phyloP scores from a whole-genome alignment of 2,797 vertebrate species.

The Sebastes trivittatus region DNA sequence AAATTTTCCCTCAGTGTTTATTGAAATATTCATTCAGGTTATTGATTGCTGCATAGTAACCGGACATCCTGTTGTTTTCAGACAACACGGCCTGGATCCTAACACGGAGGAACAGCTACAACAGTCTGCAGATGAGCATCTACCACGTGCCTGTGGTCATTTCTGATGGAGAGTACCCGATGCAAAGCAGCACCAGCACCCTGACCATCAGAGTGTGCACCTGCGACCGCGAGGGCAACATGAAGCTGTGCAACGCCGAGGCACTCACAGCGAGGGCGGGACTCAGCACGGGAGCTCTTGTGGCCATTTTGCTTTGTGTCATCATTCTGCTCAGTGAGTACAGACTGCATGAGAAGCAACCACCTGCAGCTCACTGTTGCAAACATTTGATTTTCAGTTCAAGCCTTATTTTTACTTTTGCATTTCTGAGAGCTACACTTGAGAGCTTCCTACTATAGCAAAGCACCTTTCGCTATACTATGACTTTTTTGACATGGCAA shows the following conservation, averaged over 20 bases:
- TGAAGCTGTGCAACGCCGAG: slow-evolving; percentile 93
- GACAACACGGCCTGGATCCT: slow-evolving; percentile 96
- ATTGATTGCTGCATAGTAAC: slow-evolving; percentile 3
- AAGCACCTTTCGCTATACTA: no score
- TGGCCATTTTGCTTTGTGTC: slow-evolving; percentile 95
- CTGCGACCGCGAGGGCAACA: slow-evolving; percentile 93
- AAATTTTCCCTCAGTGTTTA: background rate
- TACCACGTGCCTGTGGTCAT: slow-evolving; percentile 94
- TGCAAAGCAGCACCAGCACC: slow-evolving; percentile 93
- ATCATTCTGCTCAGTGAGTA: slow-evolving; percentile 94
- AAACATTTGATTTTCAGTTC: no score
- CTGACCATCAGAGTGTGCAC: slow-evolving; percentile 93
- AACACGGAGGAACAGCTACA: slow-evolving; percentile 89
- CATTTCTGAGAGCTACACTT: no score
- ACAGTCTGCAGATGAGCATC: slow-evolving; percentile 87
- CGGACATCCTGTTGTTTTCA: slow-evolving; percentile 54
- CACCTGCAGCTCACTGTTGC: no score
- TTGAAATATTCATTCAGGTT: slow-evolving; percentile 6
- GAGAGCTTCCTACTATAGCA: no score
- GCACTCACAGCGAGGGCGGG: slow-evolving; percentile 91
- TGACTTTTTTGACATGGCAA: no score
- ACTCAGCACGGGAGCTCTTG: slow-evolving; percentile 93
- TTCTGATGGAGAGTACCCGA: slow-evolving; percentile 89
- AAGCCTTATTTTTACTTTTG: no score
- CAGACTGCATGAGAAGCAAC: no score